Percentiles rank a stretch among this genome's conserved stretches.
Conservation (phyloP, 2,888 invertebrate species). For the Ceraclea dissimilis region DNA sequence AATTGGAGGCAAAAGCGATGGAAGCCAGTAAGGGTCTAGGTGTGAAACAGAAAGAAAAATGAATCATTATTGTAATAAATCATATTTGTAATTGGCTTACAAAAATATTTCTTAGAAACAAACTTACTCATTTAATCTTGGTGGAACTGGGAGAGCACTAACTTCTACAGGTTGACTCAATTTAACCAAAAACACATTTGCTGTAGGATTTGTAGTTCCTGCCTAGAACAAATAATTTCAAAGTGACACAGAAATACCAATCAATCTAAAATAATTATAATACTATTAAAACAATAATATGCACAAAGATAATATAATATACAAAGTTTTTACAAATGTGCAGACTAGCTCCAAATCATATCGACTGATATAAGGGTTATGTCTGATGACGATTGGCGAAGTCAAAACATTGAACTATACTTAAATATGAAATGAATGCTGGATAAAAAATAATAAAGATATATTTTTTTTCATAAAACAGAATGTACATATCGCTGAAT, state of each 20-base stretch:
- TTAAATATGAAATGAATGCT: too few relatives aligned
- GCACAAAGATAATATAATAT: background rate
- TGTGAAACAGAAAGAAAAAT: too few relatives aligned
- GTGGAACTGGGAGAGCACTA: constrained; percentile 15
- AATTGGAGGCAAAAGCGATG: constrained; percentile 69
- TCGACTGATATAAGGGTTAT: too few relatives aligned
- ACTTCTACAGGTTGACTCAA: constrained; percentile 24
- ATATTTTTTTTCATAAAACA: too few relatives aligned
- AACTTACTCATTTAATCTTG: constrained; percentile 19
- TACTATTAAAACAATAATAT: background rate
- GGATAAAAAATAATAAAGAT: too few relatives aligned
- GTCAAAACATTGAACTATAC: too few relatives aligned
- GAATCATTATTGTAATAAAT: background rate
- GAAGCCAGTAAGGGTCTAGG: constrained; percentile 55
- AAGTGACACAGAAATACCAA: constrained; percentile 6
- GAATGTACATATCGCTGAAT: too few relatives aligned
- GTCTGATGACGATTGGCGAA: too few relatives aligned
- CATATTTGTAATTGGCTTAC: too few relatives aligned
- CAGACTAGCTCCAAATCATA: too few relatives aligned
- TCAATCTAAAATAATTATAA: background rate
- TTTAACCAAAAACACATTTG: constrained; percentile 37
- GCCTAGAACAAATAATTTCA: constrained; percentile 31
- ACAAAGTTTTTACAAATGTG: too few relatives aligned
- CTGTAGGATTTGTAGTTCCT: constrained; percentile 42
- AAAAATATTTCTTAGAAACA: background rate